Evolutionary conservation across 23 tunicate species (phyloP).

Genomic region (Phallusia fumigata): DNA sequence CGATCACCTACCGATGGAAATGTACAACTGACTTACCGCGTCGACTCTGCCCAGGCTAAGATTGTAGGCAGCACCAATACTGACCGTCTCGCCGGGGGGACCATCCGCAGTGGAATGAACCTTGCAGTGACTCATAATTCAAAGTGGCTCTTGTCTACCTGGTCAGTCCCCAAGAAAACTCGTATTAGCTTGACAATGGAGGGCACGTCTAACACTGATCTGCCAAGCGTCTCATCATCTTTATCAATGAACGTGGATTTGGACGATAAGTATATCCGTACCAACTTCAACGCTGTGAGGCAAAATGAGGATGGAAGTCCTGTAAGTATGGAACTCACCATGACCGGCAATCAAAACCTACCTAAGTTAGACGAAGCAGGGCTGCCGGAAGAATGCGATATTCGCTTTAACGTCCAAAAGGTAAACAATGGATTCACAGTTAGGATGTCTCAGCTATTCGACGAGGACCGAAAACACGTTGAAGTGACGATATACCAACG

Average conservation of each 20-base stretch:
- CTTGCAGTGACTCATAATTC: constrained; percentile 2
- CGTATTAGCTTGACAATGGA: neutral
- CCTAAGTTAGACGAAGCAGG: neutral
- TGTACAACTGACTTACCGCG: neutral
- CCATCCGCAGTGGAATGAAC: neutral
- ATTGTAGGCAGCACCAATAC: neutral
- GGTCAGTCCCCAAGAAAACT: neutral
- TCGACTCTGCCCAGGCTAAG: neutral
- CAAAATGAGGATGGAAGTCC: neutral
- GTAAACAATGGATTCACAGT: constrained; percentile 1
- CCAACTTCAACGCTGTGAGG: neutral
- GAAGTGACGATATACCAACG: neutral
- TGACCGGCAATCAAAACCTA: neutral
- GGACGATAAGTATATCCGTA: neutral
- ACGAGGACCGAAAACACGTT: neutral
- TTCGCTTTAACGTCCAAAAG: neutral
- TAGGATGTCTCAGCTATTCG: neutral
- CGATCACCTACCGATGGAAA: neutral
- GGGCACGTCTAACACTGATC: neutral
- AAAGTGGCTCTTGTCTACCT: neutral
- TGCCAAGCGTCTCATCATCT: neutral
- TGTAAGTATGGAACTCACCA: neutral
- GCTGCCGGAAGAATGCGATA: neutral
- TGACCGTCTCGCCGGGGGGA: neutral
- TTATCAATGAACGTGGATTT: neutral